These are phyloP conservation scores for Oceanodroma leucorhoa DNA, from an alignment of 2,797 vertebrate genomes.

Conservation along the genomic window DNA sequence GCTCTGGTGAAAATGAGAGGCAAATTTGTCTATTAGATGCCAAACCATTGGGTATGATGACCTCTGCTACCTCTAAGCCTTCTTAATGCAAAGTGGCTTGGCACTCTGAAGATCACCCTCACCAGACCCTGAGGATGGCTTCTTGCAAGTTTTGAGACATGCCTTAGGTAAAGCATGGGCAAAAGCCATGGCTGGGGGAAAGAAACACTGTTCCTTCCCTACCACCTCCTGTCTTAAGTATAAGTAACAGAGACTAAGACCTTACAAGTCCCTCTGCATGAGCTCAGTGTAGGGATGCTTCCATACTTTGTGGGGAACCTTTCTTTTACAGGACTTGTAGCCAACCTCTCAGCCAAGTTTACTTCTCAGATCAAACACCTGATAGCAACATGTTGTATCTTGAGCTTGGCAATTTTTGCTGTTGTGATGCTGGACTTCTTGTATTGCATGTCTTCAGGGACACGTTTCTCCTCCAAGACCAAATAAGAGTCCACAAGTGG, in stretches of 20 bases:
- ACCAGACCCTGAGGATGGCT: background rate
- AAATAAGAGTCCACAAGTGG: background rate
- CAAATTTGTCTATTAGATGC: background rate
- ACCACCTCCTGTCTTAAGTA: background rate
- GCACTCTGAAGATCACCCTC: background rate
- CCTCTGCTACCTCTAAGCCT: accelerated
- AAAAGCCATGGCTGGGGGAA: background rate
- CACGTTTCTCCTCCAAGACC: background rate
- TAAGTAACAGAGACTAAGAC: background rate
- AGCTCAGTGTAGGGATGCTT: background rate
- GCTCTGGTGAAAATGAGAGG: background rate
- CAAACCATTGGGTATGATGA: background rate
- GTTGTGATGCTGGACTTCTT: background rate
- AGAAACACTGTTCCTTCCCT: background rate
- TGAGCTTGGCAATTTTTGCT: background rate
- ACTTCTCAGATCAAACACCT: background rate
- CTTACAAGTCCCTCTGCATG: background rate
- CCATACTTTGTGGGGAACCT: background rate
- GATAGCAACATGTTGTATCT: background rate
- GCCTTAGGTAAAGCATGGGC: background rate
- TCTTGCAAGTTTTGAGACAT: background rate
- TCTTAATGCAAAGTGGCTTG: background rate
- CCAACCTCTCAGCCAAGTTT: background rate
- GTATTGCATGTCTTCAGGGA: background rate
- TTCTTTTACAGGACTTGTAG: background rate